A percentile compares a stretch with the other conserved stretches of the same genome.
These are phyloP conservation scores for Heliornis fulica DNA, from an alignment of 2,113 vertebrate genomes.

Conservation along the genomic window DNA sequence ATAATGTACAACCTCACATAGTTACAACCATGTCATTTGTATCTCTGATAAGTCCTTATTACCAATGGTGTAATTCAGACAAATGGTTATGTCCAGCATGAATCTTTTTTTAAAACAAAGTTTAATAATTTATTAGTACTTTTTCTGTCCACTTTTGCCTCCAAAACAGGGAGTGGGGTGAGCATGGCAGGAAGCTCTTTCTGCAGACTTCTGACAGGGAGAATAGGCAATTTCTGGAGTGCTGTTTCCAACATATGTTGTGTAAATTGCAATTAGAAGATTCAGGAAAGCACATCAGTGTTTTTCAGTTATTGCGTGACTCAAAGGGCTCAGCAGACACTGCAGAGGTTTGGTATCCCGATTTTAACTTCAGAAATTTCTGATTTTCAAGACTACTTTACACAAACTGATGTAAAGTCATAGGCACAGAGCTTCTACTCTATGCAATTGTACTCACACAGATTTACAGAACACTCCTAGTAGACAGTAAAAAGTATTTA, in stretches of 20 bases:
- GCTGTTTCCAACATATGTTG: neutral
- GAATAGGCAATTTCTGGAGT: neutral
- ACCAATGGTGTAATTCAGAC: neutral
- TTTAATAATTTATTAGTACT: neutral
- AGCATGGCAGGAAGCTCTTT: neutral
- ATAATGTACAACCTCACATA: neutral
- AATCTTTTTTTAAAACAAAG: neutral
- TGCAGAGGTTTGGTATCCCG: neutral
- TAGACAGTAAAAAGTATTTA: neutral
- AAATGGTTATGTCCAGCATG: neutral
- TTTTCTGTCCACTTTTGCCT: neutral
- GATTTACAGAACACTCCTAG: neutral
- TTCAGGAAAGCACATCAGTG: neutral
- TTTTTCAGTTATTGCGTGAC: neutral
- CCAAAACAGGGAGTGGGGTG: neutral
- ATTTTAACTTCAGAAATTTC: neutral
- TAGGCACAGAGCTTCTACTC: neutral
- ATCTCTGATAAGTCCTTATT: neutral
- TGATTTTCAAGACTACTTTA: neutral
- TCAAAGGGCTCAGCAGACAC: neutral
- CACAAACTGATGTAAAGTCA: neutral
- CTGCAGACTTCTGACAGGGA: neutral
- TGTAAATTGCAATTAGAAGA: neutral
- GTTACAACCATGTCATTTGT: neutral
- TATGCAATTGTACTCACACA: neutral